A percentile compares a stretch with the other conserved stretches of the same genome.
Evolutionary conservation across 2,888 invertebrate genomes (phyloP).

Genomic region (Odiellus spinosus): DNA sequence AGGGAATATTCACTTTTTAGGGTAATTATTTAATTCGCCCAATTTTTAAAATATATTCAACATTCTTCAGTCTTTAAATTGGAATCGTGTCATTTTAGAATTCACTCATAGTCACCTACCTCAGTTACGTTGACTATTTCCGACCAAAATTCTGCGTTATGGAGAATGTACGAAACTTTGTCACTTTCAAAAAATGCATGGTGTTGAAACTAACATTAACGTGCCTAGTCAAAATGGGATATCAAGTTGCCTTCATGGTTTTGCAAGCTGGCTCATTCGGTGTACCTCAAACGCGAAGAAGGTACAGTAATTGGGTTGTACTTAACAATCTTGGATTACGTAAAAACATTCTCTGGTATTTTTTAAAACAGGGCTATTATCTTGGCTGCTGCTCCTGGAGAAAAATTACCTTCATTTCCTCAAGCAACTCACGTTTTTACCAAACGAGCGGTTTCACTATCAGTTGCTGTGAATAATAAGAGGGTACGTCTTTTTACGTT

Average conservation of each 20-base stretch:
- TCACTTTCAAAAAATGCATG: conserved; percentile 61
- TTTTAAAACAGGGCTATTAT: conserved; percentile 43
- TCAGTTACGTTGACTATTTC: conserved; percentile 71
- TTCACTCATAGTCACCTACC: conserved; percentile 60
- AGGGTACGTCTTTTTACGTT: conserved; percentile 30
- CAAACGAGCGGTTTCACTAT: conserved; percentile 42
- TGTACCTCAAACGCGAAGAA: conserved; percentile 59
- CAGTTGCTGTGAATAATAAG: conserved; percentile 43
- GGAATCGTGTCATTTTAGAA: conserved; percentile 35
- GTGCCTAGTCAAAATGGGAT: conserved; percentile 63
- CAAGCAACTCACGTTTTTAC: conserved; percentile 65
- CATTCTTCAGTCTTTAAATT: too few species aligned
- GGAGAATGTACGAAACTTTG: conserved; percentile 74
- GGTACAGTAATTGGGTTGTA: conserved; percentile 31
- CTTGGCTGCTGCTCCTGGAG: conserved; percentile 64
- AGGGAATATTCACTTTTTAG: conserved; percentile 69
- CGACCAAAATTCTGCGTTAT: conserved; percentile 64
- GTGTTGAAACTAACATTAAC: conserved; percentile 60
- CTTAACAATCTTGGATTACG: background rate
- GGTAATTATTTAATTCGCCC: conserved; percentile 23
- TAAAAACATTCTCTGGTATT: too few species aligned
- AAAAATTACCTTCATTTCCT: conserved; percentile 53
- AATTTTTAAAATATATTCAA: too few species aligned
- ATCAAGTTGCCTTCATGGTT: conserved; percentile 72
- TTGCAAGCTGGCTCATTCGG: conserved; percentile 73